These are phyloP conservation scores for Epistrophe grossulariae DNA, from an alignment of 2,888 invertebrate species.

Conservation along the genomic window DNA sequence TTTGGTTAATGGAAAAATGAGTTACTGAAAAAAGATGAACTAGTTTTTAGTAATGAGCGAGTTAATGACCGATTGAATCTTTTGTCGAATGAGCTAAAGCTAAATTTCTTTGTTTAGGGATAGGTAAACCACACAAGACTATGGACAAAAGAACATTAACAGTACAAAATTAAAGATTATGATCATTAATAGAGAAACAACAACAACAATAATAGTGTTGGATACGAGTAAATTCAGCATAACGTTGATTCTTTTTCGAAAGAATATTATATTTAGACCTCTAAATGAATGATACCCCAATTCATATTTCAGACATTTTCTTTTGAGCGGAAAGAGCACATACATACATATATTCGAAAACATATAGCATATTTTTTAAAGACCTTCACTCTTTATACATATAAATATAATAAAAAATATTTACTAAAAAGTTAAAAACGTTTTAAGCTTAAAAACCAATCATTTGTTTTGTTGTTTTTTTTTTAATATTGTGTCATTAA, in stretches of 20 bases:
- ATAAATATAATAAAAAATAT: slow-evolving; percentile 9
- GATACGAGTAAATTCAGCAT: background rate
- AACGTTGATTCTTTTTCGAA: background rate
- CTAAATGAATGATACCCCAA: slow-evolving; percentile 4
- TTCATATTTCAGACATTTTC: slow-evolving; percentile 38
- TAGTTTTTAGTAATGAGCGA: background rate
- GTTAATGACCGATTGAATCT: background rate
- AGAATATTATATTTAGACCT: background rate
- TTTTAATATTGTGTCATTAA: slow-evolving; percentile 76
- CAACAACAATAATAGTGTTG: background rate
- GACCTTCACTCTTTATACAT: background rate
- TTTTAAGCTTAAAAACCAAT: slow-evolving; percentile 8
- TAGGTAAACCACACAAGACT: slow-evolving; percentile 1
- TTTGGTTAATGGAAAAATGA: slow-evolving; percentile 16
- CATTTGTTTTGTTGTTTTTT: slow-evolving; percentile 6
- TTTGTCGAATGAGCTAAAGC: background rate
- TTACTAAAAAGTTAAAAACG: background rate
- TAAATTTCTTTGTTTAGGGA: background rate
- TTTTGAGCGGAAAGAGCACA: slow-evolving; percentile 28
- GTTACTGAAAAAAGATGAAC: background rate
- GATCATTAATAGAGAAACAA: background rate
- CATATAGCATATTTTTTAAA: slow-evolving; percentile 5
- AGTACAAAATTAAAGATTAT: background rate
- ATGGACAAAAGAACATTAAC: slow-evolving; percentile 8
- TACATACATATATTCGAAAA: slow-evolving; percentile 9